Percentiles rank a stretch among this genome's conserved stretches.
Conservation (phyloP, 2,113 vertebrate genomes). For the Anoplopoma fimbria region DNA sequence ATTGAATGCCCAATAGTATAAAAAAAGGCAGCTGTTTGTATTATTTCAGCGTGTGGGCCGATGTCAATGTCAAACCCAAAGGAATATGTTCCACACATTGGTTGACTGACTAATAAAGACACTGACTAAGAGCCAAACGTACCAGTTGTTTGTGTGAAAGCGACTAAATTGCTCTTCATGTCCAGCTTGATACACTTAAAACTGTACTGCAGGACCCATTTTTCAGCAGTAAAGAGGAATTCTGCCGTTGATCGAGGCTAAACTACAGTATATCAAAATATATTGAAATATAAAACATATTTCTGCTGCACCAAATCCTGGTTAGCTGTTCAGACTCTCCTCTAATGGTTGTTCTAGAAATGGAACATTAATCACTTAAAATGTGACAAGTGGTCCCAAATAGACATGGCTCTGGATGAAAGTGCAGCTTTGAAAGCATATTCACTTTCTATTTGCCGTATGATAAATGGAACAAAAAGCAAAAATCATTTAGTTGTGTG, state of each 20-base stretch:
- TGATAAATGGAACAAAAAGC: not conserved
- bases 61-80: not conserved
- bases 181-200: not conserved
- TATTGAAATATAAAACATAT: no score
- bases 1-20: conserved; percentile 36
- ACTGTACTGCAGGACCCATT: not conserved
- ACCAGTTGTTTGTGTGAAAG: not conserved
- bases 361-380: no score
- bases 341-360: not conserved
- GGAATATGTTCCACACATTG: not conserved
- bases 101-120: not conserved
- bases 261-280: no score
- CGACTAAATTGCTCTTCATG: not conserved
- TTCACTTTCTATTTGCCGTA: not conserved
- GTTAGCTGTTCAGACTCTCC: not conserved
- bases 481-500: no score
- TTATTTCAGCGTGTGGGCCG: not conserved
- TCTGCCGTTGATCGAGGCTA: not conserved
- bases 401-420: not conserved
- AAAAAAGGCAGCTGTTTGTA: conserved; percentile 24
- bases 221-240: not conserved
- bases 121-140: not conserved
- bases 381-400: not conserved
- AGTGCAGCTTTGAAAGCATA: no score
- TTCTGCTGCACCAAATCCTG: no score